Base-by-base conservation (phyloP, 2,113 vertebrate genomes). In the Cichladusa arquata region DNA sequence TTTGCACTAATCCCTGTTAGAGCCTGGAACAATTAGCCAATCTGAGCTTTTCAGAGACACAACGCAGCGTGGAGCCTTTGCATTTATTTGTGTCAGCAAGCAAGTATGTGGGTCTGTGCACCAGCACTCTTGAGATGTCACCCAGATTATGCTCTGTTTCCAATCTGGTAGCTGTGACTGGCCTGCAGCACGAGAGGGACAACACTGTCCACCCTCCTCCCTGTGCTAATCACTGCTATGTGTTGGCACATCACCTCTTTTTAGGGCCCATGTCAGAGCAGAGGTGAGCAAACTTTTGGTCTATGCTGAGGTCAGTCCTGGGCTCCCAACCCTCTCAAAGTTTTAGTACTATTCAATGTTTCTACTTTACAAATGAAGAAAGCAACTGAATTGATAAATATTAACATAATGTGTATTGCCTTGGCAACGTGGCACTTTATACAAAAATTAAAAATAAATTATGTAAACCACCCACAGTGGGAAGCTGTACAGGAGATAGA, bases 361-460 rank as follows among this genome's bases (percentile, higher is more conserved):
- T 97, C 92, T 47, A n/a, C 72, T 88, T 90, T 84, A 88, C 78
- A 86, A 96, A 91, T 92, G 66, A 92, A 65, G 79, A 88, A 93
- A 93, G 85, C 72, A 71, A 78, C 72, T 11, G 79, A 95, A 95
- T 96, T 85, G 57, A 86, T 97, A 96, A 97, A 96, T 97, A 97
- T 93, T 97, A 95, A 66, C 94, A 97, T 94, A 95, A 94, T 84
- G 72, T 88, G 87, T 88, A 95, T 95, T 90, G 90, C 96, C 91
- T 95, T 97, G 88, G 95, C 95, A 96, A 96, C 94, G 18, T 50
- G 40, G 90, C 56, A 69, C 86, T 97, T 90, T 92, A 92, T 91
- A 92, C 67, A 93, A 95, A 97, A 95, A 95, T 93, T 95, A 94
- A 95, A 93, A 90, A 79, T 95, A 93, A 89, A 96, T 97, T 94